These are phyloP conservation scores for Macrophya annulata DNA, from an alignment of 2,888 invertebrate genomes.

Conservation along the genomic window DNA sequence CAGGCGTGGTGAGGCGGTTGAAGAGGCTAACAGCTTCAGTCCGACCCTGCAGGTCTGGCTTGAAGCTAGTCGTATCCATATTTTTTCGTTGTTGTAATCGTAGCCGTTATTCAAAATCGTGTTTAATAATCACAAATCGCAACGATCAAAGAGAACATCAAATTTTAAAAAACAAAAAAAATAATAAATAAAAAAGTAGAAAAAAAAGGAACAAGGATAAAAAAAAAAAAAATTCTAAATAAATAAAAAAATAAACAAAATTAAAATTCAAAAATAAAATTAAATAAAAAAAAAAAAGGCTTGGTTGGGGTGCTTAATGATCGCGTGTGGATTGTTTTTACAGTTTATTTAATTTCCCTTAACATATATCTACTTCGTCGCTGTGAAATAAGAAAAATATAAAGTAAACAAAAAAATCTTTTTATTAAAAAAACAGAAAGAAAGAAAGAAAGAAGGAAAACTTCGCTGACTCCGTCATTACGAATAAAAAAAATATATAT, in stretches of 20 bases:
- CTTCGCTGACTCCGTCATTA: no score
- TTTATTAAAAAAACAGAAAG: background rate
- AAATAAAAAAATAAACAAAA: background rate
- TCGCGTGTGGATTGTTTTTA: slow-evolving; percentile 10
- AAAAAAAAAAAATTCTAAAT: background rate
- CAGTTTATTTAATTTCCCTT: background rate
- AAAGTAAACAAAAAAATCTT: no score
- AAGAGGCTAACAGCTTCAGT: slow-evolving; percentile 42
- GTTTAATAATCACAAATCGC: no score
- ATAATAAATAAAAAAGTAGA: background rate
- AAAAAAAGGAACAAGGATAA: background rate
- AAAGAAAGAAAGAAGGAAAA: background rate
- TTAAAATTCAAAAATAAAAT: background rate
- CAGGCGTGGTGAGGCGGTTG: slow-evolving; percentile 37
- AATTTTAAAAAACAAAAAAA: no score
- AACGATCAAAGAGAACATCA: background rate
- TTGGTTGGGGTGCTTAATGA: background rate
- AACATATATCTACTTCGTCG: background rate
- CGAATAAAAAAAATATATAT: no score
- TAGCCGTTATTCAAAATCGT: background rate
- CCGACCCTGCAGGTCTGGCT: slow-evolving; percentile 53
- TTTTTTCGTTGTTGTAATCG: background rate
- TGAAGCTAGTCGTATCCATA: slow-evolving; percentile 27
- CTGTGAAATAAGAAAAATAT: background rate
- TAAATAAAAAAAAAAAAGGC: background rate